Evolutionary conservation across 2,888 invertebrate species (phyloP).

Genomic region (Agapostemon virescens): DNA sequence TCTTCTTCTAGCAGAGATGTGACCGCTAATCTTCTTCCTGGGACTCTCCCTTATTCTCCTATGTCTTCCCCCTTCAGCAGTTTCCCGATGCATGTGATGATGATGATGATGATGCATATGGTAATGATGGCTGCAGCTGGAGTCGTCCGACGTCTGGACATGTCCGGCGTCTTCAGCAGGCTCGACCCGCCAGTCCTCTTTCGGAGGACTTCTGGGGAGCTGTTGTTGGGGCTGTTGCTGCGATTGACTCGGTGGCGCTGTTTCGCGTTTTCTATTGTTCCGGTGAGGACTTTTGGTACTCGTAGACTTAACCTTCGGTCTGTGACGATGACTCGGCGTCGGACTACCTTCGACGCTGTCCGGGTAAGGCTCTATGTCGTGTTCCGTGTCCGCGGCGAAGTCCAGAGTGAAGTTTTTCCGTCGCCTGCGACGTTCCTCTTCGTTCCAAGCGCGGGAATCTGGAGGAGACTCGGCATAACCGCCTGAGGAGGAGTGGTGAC

Average conservation of each 20-base stretch:
- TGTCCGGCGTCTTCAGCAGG: constrained; percentile 83
- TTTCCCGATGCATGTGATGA: constrained; percentile 73
- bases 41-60: constrained; percentile 84
- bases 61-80: constrained; percentile 77
- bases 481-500: constrained; percentile 76
- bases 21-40: constrained; percentile 84
- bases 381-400: constrained; percentile 83
- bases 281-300: constrained; percentile 68
- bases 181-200: constrained; percentile 82
- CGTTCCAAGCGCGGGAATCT: constrained; percentile 82
- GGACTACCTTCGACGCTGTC: constrained; percentile 71
- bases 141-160: constrained; percentile 84
- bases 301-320: constrained; percentile 66
- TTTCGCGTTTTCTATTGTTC: constrained; percentile 72
- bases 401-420: constrained; percentile 90
- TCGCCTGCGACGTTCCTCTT: constrained; percentile 87
- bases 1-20: constrained; percentile 81
- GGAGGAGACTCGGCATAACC: constrained; percentile 79
- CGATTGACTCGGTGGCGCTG: constrained; percentile 50
- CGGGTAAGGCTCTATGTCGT: constrained; percentile 58
- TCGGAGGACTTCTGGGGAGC: constrained; percentile 78
- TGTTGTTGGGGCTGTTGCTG: constrained; percentile 77
- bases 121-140: constrained; percentile 81
- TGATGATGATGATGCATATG: constrained; percentile 77
- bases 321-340: constrained; percentile 73